Conservation (phyloP, 64 coral and sea anemone genomes). For the Porites lutea region DNA sequence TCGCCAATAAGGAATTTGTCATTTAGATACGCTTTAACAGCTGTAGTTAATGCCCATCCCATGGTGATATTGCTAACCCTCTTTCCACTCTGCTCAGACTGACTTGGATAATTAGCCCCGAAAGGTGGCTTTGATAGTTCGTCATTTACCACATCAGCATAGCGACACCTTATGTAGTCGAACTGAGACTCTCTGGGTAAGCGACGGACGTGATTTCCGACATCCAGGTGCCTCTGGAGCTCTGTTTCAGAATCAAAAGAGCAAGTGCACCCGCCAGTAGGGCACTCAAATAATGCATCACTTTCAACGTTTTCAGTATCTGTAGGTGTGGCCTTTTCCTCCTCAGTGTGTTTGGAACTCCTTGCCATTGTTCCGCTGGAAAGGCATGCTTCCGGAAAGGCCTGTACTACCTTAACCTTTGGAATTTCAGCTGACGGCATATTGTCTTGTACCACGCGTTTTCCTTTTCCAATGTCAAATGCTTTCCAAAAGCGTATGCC, state of each 20-base stretch:
- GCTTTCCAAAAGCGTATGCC: slow-evolving; percentile 53
- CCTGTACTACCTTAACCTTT: neutral
- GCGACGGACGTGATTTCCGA: slow-evolving; percentile 21
- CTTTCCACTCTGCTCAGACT: slow-evolving; percentile 36
- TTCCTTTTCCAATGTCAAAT: slow-evolving; percentile 48
- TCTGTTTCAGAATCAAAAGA: slow-evolving; percentile 28
- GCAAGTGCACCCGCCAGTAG: slow-evolving; percentile 15
- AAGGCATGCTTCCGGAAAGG: slow-evolving; percentile 6
- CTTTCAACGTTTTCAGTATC: slow-evolving; percentile 6
- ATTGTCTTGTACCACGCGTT: slow-evolving; percentile 38
- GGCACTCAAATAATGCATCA: slow-evolving; percentile 4
- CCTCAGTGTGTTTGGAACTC: slow-evolving; percentile 30
- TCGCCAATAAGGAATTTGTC: slow-evolving; percentile 44
- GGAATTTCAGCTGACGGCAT: slow-evolving; percentile 39
- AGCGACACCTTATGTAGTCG: slow-evolving; percentile 33
- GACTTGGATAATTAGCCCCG: neutral
- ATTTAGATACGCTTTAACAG: slow-evolving; percentile 49
- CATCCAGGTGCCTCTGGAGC: slow-evolving; percentile 31
- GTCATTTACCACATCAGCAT: slow-evolving; percentile 41
- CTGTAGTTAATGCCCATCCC: slow-evolving; percentile 37
- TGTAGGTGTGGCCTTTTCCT: neutral
- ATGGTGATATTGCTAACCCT: slow-evolving; percentile 21
- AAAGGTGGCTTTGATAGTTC: slow-evolving; percentile 57
- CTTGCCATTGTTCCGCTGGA: slow-evolving; percentile 34
- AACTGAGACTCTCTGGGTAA: slow-evolving; percentile 50